Base-by-base conservation (phyloP, 2,113 vertebrate species). In the Podarcis muralis region DNA sequence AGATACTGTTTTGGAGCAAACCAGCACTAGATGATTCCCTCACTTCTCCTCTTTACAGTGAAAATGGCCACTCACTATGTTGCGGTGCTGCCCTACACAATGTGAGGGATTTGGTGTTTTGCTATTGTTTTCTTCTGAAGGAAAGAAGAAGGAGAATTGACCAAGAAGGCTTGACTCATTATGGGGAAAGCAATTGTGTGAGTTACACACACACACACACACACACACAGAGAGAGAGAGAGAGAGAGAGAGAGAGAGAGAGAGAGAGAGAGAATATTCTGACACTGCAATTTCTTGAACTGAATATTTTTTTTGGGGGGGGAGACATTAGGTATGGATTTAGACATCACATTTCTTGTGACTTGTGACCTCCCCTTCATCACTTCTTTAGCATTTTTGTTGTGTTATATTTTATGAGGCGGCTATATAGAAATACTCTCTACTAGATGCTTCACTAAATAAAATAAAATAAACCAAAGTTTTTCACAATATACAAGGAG, bases 41-140 rank as follows among this genome's bases (percentile, higher is more conserved):
- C 12, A 43, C 3, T 75, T 75, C 85, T n/a, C 69, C 40, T 76
- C 86, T 30, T 68, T 40, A 3, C 18, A 57, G 59, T 81, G 25
- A 62, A 18, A 71, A 78, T 86, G 88, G 89, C 5, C 80, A 3
- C 37, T 92, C 80, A 3, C 37, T 92, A 4, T 66, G 57, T 66
- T 32, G 23, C 57, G 35, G 1, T 87, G 12, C 76, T 84, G 9
- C 12, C 57, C n/a, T 87, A 1, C 20, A 75, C 40, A 25, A 23
- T 53, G 43, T 5, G n/a, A 0, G 0, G 32, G 90, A 66, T 20
- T 75, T 59, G 37, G 83, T 7, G 59, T 15, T 83, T 88, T 72
- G 53, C 1, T 27, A n/a, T 1, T 0, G 35, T 25, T 8, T 72
- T 87, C 69, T 84, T 81, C 35, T 81, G 83, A 35, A 83, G 4